Base-by-base conservation (phyloP, 2,797 vertebrate species). In the Heterohyrax brucei region DNA sequence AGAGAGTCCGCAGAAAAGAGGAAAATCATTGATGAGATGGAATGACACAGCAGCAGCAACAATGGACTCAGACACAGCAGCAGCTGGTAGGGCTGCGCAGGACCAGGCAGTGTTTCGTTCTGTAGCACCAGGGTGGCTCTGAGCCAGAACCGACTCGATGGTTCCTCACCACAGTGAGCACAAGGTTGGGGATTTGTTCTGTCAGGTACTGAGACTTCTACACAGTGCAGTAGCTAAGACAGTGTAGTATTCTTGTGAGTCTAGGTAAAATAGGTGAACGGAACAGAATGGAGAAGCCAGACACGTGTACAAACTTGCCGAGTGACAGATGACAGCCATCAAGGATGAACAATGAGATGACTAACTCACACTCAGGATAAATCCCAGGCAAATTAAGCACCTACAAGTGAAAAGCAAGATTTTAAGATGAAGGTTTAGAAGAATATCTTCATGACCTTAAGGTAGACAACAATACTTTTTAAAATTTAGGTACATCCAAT, bases 391-490 rank as follows among this genome's bases (percentile, higher is more conserved):
- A 72, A 59, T n/a, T 18, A 79, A 75, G 80, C 9, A 76, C 8
- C 59, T 61, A 53, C 70, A 84, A 89, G 19, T 28, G 44, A 80
- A 82, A 82, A 12, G 2, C 8, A 92, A 95, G 84, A 89, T 9
- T n/a, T 93, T 95, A 44, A 75, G 56, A n/a, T 82, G 59, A 88
- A 78, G 30, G 56, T 77, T 75, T 75, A 56, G 46, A 21, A 72
- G 30, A 22, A 7, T 76, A 44, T 44, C 13, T 77, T 81, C 46
- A 84, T n/a, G 64, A 73, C 5, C 48, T 66, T 46, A 80, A 18
- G n/a, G 53, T 26, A 93, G 53, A 56, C 81, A 48, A 33, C n/a
- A 56, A 56, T 16, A 53, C 21, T 44, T 64, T 56, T 53, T 16
- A 1, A 86, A 91, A 10, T 81, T 64, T 18, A 46, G 22, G 3